Percentiles rank a stretch among this genome's conserved stretches.
Evolutionary conservation across 2,888 invertebrate genomes (phyloP).

Genomic region (Volucella bombylans): DNA sequence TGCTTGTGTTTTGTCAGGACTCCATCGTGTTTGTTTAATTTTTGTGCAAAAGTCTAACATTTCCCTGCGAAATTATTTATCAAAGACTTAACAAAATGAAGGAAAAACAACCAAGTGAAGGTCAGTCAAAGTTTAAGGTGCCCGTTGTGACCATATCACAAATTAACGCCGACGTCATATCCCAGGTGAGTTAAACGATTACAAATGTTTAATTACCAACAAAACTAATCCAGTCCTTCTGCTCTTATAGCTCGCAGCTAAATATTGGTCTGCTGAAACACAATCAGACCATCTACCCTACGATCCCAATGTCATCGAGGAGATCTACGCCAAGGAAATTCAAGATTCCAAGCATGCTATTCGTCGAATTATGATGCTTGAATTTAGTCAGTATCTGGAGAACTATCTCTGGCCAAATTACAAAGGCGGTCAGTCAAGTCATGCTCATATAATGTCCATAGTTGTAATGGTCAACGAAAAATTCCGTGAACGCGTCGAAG

Average conservation of each 20-base stretch:
- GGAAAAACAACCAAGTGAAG: constrained; percentile 66
- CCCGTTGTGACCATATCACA: constrained; percentile 89
- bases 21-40: constrained; percentile 1
- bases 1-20: neutral
- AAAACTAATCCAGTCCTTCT: neutral
- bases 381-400: constrained; percentile 98
- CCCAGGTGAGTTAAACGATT: constrained; percentile 86
- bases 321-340: constrained; percentile 94
- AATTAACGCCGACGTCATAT: constrained; percentile 94
- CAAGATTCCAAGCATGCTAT: constrained; percentile 91
- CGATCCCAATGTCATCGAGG: constrained; percentile 91
- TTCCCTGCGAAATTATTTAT: neutral
- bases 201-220: neutral
- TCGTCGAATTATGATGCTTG: constrained; percentile 96
- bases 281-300: constrained; percentile 88
- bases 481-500: constrained; percentile 96
- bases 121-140: constrained; percentile 75
- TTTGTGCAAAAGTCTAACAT: neutral
- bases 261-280: constrained; percentile 96
- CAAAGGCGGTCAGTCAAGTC: constrained; percentile 87
- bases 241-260: constrained; percentile 88
- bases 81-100: constrained; percentile 40
- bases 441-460: constrained; percentile 97
- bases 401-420: constrained; percentile 99
- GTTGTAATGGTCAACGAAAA: constrained; percentile 99